Evolutionary conservation across 2,797 vertebrate species (phyloP), one percentile per base, ranked within the genome.

Genomic region (Karalla daura): DNA sequence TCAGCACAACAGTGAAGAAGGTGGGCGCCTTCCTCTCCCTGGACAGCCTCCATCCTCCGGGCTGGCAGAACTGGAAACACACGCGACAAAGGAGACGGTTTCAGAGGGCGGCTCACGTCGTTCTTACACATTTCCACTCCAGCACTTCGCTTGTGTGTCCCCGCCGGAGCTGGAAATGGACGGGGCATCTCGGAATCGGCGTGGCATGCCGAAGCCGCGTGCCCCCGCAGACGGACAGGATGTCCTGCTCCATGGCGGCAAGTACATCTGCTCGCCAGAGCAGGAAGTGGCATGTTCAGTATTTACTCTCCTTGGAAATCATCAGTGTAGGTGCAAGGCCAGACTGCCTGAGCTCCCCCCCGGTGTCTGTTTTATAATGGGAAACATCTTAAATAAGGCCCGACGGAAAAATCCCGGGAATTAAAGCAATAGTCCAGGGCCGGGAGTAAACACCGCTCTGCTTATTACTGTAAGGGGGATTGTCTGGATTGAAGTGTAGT

Each of bases 1-100:
- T 99, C 91, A 99, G 86, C 88, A 98, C 97, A 65, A 98, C 95
- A 11, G 98, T 96, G 73, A 99, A 99, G 91, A 99, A 99, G 0
- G 96, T 97, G 15, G 98, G 98, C 25, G 94, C 92, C 40, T 95
- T 98, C 73, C 97, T 93, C 53, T 99, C 96, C 50, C 94, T 95
- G 3, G 96, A 97, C 45, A 97, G 85, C 83, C 95, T 95, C 97
- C 97, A 99, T 84, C 98, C 98, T 67, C 94, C 95, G 55, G 97
- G 98, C 86, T 99, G 97, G 92, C 97, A 98, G 88, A 99, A 99
- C 97, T 99, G 88, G 40, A 83, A 83, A 68, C 21, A 85, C 1
- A 70, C 23, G 41, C 4, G 49, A 74, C 10, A 70, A 50, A 68
- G 76, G 8, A 52, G 13, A 43, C 11, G 9, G 13, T 27, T 9